Base-by-base conservation (phyloP, 2,888 invertebrate genomes). In the Halocaridina rubra region DNA sequence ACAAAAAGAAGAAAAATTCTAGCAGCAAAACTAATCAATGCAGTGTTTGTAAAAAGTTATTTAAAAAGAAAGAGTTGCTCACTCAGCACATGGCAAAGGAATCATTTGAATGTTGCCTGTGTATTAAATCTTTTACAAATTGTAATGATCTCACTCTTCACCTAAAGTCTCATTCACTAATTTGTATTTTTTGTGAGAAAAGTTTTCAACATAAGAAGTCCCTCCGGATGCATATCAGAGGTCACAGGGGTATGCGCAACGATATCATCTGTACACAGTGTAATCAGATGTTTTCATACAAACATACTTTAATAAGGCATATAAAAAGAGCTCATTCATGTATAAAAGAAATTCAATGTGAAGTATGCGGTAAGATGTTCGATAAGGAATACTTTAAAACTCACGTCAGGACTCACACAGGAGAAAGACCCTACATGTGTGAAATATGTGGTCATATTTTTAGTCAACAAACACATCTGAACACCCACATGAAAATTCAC, bases 401-500 rank as follows among this genome's bases (percentile, higher is more conserved):
- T 39, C 88, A 88, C 32, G 85, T 85, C 72, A 71, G 85, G 8
- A 88, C 86, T 5, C 88, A 88, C 33, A 82, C 81, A 53, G 88
- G 88, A n/a, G 88, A 88, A 29, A 88, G 86, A 22, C 88, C 88
- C 7, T 88, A 81, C 71, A 84, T 81, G 29, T 88, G 88, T 81
- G 86, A 88, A 57, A 61, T 80, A 30, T 88, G 88, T 71, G 81
- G 84, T 32, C 81, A 88, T 59, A 77, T 80, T 24, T 88, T 86
- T 46, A 84, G 84, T n/a, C 88, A 88, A 46, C 86, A 86, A 72
- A 84, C 84, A 29, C 84, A 86, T 98, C 92, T 99, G 88, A 97
- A 98, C 92, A 99, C 98, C 92, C 98, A 98, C 92, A 96, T 98
- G 90, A 94, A 97, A 89, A 98, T 97, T 0, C 99, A 99, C 91